Evolutionary conservation across 2,113 vertebrate species (phyloP).

Genomic region (Aspiorhynchus laticeps): DNA sequence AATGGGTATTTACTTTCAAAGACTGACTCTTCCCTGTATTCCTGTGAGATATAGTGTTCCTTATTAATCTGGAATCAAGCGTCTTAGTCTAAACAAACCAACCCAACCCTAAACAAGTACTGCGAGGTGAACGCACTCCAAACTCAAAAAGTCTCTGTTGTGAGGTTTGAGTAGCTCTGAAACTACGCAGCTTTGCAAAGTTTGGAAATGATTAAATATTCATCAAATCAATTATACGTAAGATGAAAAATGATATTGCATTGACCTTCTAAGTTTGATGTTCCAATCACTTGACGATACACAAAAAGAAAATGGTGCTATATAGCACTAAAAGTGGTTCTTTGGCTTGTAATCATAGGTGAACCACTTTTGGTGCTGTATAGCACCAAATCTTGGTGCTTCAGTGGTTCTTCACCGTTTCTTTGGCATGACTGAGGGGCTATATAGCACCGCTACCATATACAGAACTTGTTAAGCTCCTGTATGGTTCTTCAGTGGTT

Average conservation of each 20-base stretch:
- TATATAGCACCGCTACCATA: too few relatives aligned
- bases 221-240: background rate
- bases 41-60: background rate
- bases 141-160: background rate
- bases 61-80: background rate
- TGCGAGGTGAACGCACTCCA: background rate
- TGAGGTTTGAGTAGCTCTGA: background rate
- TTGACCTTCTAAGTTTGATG: background rate
- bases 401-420: too few relatives aligned
- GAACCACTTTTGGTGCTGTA: too few relatives aligned
- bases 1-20: background rate
- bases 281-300: background rate
- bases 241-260: background rate
- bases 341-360: too few relatives aligned
- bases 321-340: too few relatives aligned
- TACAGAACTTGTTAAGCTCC: too few relatives aligned
- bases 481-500: too few relatives aligned
- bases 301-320: too few relatives aligned
- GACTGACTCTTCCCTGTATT: background rate
- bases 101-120: background rate
- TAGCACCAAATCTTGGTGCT: too few relatives aligned
- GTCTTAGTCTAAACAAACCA: background rate
- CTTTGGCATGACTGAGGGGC: too few relatives aligned
- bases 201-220: background rate
- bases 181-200: background rate